Percentiles rank a stretch among this genome's conserved stretches.
These are phyloP conservation scores for Pogonognathellus flavescens DNA, from an alignment of 1,140 invertebrate genomes.

Conservation along the genomic window DNA sequence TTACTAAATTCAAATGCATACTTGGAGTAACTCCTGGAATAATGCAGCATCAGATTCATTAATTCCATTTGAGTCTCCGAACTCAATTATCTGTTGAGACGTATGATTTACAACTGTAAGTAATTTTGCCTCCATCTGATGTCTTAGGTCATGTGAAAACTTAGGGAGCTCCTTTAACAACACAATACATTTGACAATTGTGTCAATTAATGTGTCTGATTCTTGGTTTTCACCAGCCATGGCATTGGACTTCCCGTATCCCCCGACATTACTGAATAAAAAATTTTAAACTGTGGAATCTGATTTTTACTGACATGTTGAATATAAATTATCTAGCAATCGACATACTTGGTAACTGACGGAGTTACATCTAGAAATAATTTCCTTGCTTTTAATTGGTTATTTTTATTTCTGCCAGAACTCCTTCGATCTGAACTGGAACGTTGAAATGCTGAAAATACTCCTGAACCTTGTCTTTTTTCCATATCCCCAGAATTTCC, in stretches of 20 bases:
- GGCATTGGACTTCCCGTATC: neutral
- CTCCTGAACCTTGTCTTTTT: slow-evolving; percentile 76
- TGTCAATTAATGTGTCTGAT: slow-evolving; percentile 81
- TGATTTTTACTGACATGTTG: too few species aligned
- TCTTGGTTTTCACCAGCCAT: slow-evolving; percentile 69
- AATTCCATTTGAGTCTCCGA: slow-evolving; percentile 68
- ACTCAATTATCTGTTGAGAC: slow-evolving; percentile 81
- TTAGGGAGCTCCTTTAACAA: slow-evolving; percentile 87
- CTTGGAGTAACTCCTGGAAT: slow-evolving; percentile 67
- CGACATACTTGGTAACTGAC: neutral
- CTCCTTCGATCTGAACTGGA: slow-evolving; percentile 68
- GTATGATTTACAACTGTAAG: slow-evolving; percentile 82
- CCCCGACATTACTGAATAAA: neutral
- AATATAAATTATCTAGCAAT: neutral
- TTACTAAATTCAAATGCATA: slow-evolving; percentile 5
- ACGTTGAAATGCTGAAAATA: slow-evolving; percentile 69
- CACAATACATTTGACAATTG: slow-evolving; percentile 88
- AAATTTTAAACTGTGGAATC: neutral
- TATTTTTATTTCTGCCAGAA: slow-evolving; percentile 66
- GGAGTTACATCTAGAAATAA: slow-evolving; percentile 61
- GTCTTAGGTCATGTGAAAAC: slow-evolving; percentile 83
- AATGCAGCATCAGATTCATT: slow-evolving; percentile 62
- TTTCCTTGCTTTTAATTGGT: slow-evolving; percentile 64
- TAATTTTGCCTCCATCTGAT: slow-evolving; percentile 85
- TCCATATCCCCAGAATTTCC: slow-evolving; percentile 74